Evolutionary conservation across 2,888 invertebrate species (phyloP).

Genomic region (Spisula subtruncata): DNA sequence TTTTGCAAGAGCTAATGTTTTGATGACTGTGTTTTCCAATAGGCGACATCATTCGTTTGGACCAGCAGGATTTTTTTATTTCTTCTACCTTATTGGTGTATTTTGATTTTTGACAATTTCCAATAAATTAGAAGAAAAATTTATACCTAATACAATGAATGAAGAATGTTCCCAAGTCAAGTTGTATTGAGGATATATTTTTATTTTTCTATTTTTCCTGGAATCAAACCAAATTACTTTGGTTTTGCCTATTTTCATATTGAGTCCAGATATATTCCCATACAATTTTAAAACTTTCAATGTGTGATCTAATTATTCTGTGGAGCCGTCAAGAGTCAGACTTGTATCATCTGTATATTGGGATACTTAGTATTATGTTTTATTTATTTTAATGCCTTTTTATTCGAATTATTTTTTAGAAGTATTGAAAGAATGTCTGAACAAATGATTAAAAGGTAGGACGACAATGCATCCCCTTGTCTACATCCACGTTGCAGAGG

Average conservation of each 20-base stretch:
- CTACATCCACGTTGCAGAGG: constrained; percentile 32
- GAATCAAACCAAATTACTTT: constrained; percentile 38
- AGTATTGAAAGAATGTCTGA: constrained; percentile 32
- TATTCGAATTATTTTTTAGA: constrained; percentile 14
- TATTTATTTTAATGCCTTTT: constrained; percentile 20
- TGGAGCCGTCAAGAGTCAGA: neutral
- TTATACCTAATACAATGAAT: neutral
- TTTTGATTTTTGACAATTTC: neutral
- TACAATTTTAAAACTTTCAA: constrained; percentile 28
- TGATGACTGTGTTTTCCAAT: neutral
- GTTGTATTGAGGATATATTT: neutral
- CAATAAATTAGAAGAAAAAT: neutral
- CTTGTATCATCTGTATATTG: constrained; percentile 41
- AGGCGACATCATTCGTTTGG: neutral
- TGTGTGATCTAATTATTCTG: neutral
- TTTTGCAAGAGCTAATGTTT: neutral
- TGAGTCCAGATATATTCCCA: constrained; percentile 29
- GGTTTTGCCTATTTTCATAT: constrained; percentile 25
- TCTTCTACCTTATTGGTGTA: neutral
- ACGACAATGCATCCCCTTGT: constrained; percentile 37
- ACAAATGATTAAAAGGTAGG: constrained; percentile 27
- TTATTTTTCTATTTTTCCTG: constrained; percentile 10
- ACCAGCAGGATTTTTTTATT: neutral
- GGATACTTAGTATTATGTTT: constrained; percentile 14
- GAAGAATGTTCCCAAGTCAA: neutral